Evolutionary conservation across 1,140 invertebrate species (phyloP), one percentile per base, ranked within the genome.

Genomic region (Odontomachus brunneus): DNA sequence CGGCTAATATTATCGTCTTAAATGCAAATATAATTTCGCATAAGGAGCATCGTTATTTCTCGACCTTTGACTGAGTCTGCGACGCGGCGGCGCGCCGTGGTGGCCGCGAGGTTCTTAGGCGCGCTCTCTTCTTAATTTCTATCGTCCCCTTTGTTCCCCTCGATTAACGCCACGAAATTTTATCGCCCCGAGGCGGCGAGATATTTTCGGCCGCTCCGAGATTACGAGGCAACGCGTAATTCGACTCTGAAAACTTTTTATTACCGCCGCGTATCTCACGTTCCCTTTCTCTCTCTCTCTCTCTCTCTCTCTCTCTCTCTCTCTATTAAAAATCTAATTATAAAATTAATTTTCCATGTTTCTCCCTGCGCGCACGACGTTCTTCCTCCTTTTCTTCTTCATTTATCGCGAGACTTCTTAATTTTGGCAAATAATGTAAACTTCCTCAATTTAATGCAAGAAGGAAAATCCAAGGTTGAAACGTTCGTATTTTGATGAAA

Each of bases 11-110:
- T 80, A 80, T 80, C 75, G 38, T 57, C 65, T 80, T 80, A 57
- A 80, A 80, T 71, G 75, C 75, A 80, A 80, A 80, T 80, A 71
- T 71, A 80, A 80, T 80, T 80, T 80, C 75, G 53, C 51, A 71
- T 78, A 69, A 78, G 74, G 49, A 67, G 75, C 51, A 57, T 80
- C 75, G 65, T 80, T 80, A 80, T 80, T 80, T 71, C 75, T 80
- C 75, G 75, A 80, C 66, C 75, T 80, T 57, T 59, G 33, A 51
- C 38, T 65, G 49, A 29, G 24, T 12, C 38, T 44, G 38, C 57
- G 73, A 78, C 63, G 65, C 63, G 63, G 65, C 63, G 63, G n/a
- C 53, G 53, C 53, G n/a, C 3, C 53, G 53, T 19, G 53, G 19
- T 26, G 63, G 74, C 19, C 51, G 75, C 65, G 59, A 17, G 22